Evolutionary conservation across 2,113 vertebrate genomes (phyloP).

Genomic region (Turnix velox): DNA sequence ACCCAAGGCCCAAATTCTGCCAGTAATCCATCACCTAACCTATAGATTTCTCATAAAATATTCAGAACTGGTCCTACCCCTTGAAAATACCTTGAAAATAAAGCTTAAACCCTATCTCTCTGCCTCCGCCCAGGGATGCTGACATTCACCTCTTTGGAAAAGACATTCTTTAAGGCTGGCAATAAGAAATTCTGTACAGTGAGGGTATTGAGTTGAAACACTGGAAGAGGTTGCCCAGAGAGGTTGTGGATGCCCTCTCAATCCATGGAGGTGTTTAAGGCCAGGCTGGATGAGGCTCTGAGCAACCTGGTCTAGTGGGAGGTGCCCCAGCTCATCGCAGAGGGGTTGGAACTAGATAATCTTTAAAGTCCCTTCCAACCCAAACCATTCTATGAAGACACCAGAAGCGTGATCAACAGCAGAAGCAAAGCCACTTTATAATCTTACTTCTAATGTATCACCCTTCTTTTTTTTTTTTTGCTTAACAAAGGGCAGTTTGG

Average conservation of each 20-base stretch:
- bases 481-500: background rate
- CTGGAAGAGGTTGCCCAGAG: no score
- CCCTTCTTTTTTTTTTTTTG: background rate
- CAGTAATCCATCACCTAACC: background rate
- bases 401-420: background rate
- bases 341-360: no score
- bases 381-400: no score
- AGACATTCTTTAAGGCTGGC: background rate
- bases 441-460: background rate
- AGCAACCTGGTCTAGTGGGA: no score
- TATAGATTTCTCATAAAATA: background rate
- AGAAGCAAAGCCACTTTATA: background rate
- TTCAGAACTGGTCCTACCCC: background rate
- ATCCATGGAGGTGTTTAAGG: no score
- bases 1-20: background rate
- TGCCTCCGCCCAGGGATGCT: background rate
- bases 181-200: no score
- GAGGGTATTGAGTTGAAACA: no score
- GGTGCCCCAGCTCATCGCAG: no score
- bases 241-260: no score
- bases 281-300: no score
- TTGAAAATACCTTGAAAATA: background rate
- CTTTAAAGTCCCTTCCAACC: no score
- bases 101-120: background rate
- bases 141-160: background rate